Percentiles rank a stretch among this genome's conserved stretches.
These are phyloP conservation scores for Halcyon malimbica DNA, from an alignment of 2,113 vertebrate genomes.

Conservation along the genomic window DNA sequence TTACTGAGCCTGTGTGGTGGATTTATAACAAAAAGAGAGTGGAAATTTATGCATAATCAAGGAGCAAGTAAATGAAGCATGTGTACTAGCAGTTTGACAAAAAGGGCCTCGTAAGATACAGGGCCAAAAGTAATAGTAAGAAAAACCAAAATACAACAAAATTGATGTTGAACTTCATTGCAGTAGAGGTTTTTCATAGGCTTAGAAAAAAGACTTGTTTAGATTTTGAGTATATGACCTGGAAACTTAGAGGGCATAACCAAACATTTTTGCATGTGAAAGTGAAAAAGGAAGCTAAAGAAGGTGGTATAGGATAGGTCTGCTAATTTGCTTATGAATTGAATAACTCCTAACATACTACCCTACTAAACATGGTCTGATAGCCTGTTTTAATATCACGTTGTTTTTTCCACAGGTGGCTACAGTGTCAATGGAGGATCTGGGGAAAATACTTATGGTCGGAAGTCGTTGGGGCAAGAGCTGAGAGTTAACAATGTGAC, in stretches of 20 bases:
- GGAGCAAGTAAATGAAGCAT: background rate
- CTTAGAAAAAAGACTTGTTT: background rate
- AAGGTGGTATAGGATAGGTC: background rate
- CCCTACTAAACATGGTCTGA: background rate
- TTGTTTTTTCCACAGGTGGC: constrained; percentile 80
- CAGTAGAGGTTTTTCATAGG: background rate
- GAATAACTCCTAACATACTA: background rate
- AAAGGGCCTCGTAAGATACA: background rate
- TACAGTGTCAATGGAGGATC: constrained; percentile 93
- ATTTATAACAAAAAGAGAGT: background rate
- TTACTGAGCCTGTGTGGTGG: background rate
- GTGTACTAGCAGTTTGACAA: background rate
- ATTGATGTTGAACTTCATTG: background rate
- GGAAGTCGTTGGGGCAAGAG: constrained; percentile 99
- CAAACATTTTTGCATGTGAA: background rate
- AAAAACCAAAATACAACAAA: background rate
- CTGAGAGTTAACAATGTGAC: constrained; percentile 99
- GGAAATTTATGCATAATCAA: background rate
- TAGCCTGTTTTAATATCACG: background rate
- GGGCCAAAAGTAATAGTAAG: background rate
- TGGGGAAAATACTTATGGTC: constrained; percentile 98
- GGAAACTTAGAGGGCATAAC: background rate
- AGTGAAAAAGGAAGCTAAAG: background rate
- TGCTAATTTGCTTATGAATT: background rate
- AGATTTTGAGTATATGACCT: background rate